These are phyloP conservation scores for Triplophysa bombifrons DNA, from an alignment of 2,797 vertebrate species.

Conservation along the genomic window DNA sequence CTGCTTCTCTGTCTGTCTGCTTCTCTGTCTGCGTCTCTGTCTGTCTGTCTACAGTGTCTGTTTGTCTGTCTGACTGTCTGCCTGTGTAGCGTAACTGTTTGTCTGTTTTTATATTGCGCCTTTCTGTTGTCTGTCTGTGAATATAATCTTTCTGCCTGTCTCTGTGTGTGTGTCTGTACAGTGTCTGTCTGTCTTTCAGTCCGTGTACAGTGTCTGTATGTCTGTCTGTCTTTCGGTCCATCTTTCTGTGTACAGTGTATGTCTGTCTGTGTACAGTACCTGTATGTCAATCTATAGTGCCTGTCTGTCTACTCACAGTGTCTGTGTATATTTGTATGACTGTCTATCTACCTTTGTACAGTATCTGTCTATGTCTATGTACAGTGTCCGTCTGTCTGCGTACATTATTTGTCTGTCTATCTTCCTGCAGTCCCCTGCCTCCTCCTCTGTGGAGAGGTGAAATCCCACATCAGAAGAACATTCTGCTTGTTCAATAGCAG, in stretches of 20 bases:
- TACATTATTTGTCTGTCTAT: neutral
- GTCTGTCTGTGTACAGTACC: no score
- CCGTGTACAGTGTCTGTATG: neutral
- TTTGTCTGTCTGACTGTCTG: no score
- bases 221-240: neutral
- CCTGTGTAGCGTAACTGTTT: no score
- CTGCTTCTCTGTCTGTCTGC: no score
- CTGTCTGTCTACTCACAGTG: neutral
- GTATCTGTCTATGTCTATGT: neutral
- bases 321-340: neutral
- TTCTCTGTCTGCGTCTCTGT: no score
- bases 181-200: neutral
- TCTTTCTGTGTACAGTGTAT: neutral
- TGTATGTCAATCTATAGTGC: neutral
- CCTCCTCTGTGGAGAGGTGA: slow-evolving; percentile 57
- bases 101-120: no score
- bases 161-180: no score
- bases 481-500: slow-evolving; percentile 74
- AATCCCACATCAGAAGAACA: slow-evolving; percentile 75
- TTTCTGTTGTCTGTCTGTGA: no score
- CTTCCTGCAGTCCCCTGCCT: neutral
- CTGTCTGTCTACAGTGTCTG: no score
- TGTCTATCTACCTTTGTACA: neutral
- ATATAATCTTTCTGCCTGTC: no score
- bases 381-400: neutral